phyloP scores from a whole-genome alignment of 2,113 vertebrate genomes.

The Microtus oregoni region DNA sequence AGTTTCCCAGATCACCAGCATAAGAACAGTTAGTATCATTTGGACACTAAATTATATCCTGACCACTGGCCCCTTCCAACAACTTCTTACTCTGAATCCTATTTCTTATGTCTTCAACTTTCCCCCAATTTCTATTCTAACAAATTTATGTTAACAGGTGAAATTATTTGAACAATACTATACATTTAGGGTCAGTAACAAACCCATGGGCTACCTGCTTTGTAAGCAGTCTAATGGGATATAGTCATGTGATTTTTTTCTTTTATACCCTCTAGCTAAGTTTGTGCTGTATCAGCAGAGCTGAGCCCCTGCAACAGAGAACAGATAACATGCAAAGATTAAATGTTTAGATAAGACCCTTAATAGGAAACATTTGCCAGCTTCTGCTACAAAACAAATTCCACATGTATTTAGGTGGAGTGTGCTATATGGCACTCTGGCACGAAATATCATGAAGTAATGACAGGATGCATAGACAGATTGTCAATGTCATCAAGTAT shows the following conservation, averaged over 20 bases:
- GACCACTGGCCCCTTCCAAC: not conserved
- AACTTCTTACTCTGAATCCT: slow-evolving; percentile 27
- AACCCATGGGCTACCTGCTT: not conserved
- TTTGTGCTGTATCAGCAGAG: not conserved
- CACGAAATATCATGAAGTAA: slow-evolving; percentile 31
- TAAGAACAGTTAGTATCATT: not conserved
- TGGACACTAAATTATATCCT: not conserved
- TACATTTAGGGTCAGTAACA: slow-evolving; percentile 24
- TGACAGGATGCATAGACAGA: slow-evolving; percentile 9
- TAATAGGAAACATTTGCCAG: not conserved
- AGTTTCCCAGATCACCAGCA: not conserved
- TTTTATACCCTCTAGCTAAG: not conserved
- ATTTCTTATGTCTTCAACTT: not conserved
- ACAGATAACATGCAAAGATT: not conserved
- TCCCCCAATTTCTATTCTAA: slow-evolving; percentile 32
- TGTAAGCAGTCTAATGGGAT: slow-evolving; percentile 31
- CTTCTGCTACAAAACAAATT: slow-evolving; percentile 32
- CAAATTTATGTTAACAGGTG: slow-evolving; percentile 3
- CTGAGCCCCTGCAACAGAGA: not conserved
- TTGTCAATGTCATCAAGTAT: slow-evolving; percentile 26
- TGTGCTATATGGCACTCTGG: not conserved
- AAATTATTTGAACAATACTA: slow-evolving; percentile 55
- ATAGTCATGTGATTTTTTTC: not conserved
- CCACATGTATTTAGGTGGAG: not conserved
- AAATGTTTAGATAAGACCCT: slow-evolving; percentile 6